These are phyloP conservation scores for Phaenicophaeus curvirostris DNA, from an alignment of 2,797 vertebrate genomes.

Conservation along the genomic window DNA sequence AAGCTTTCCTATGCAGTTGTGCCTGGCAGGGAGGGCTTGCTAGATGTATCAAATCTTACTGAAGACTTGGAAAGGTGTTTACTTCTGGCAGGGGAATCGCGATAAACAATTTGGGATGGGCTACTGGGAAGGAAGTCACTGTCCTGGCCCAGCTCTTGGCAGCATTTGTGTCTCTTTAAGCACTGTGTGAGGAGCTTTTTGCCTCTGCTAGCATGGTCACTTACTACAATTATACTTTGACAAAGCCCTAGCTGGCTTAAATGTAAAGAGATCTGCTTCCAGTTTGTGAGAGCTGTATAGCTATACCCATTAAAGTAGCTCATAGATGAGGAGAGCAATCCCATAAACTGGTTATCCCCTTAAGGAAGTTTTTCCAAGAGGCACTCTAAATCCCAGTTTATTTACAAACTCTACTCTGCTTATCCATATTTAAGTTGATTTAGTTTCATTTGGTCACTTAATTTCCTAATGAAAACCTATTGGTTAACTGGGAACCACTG, in stretches of 20 bases:
- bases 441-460: neutral
- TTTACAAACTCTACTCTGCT: neutral
- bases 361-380: neutral
- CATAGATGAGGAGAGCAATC: neutral
- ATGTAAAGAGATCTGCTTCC: neutral
- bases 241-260: neutral
- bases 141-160: neutral
- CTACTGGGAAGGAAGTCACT: neutral
- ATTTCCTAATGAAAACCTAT: neutral
- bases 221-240: neutral
- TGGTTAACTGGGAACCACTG: neutral
- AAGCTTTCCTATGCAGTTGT: neutral
- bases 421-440: neutral
- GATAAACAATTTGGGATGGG: neutral
- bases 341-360: neutral
- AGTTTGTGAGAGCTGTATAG: neutral
- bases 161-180: neutral
- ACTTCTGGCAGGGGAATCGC: neutral
- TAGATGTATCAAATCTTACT: neutral
- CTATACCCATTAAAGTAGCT: neutral
- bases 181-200: neutral
- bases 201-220: neutral
- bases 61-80: neutral
- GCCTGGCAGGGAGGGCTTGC: neutral
- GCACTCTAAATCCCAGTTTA: neutral